phyloP scores from a whole-genome alignment of 1,140 invertebrate species.

The Hyles vespertilio region DNA sequence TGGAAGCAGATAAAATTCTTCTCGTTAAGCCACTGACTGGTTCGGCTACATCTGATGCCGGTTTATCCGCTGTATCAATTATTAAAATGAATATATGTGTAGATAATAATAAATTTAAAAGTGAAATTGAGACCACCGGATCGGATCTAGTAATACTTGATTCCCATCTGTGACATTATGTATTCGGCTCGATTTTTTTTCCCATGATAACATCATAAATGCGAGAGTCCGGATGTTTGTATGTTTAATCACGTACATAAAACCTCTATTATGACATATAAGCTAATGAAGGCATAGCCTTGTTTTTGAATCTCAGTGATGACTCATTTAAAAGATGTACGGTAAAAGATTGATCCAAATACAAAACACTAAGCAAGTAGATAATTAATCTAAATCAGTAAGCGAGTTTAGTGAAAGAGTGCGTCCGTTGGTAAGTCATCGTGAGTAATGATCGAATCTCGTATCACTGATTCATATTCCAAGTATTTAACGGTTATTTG shows the following conservation, averaged over 20 bases:
- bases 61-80: conserved; percentile 9
- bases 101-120: conserved; percentile 13
- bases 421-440: conserved; percentile 12
- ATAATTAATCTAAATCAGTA: conserved; percentile 7
- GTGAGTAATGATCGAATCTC: conserved; percentile 17
- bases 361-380: conserved; percentile 6
- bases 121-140: conserved; percentile 14
- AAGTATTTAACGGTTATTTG: conserved; percentile 21
- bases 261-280: too few species aligned
- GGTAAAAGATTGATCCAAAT: not conserved
- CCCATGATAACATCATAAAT: too few species aligned
- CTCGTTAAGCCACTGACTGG: conserved; percentile 19
- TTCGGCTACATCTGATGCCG: conserved; percentile 10
- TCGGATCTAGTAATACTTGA: conserved; percentile 3
- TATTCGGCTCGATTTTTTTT: too few species aligned
- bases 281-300: too few species aligned
- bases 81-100: conserved; percentile 10
- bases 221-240: too few species aligned
- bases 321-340: not conserved
- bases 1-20: conserved; percentile 17
- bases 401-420: conserved; percentile 2
- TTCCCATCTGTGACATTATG: too few species aligned
- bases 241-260: too few species aligned
- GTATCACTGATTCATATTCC: conserved; percentile 23
- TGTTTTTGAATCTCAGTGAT: too few species aligned